Evolutionary conservation across 2,888 invertebrate genomes (phyloP), one percentile per base, ranked within the genome.

Genomic region (Monochamus alternatus): DNA sequence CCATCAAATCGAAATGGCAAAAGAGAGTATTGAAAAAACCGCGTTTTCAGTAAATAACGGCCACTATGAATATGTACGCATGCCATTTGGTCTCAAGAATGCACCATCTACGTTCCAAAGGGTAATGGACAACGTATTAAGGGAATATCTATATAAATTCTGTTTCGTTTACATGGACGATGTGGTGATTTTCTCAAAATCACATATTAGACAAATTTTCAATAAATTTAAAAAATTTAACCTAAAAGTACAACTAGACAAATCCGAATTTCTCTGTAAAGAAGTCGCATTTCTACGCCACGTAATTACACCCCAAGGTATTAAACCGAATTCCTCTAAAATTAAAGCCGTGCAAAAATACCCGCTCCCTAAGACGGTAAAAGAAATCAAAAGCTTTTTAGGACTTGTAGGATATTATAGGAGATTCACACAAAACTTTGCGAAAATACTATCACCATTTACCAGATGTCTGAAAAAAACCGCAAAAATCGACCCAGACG

Each of bases 21-120:
- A 74, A 0, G 9, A 78, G 75, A 74, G 73, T 10, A 80, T 81
- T 52, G 44, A 75, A 55, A 85, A 84, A 79, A 86, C 22, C 85
- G 82, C 83, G 1, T 85, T 86, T 69, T 76, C 75, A 5, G 80
- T 81, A 5, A 78, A 78, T 10, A 69, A 77, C 63, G 84, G 84
- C 1, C 78, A 83, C 31, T 85, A 68, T 52, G 82, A 85, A 68
- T 86, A 80, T 70, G 65, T 78, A 7, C 66, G 81, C 2, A 81
- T 86, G 81, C 81, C 81, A 1, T 83, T 85, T 75, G 85, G 86
- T 3, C 72, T 85, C 8, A 68, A 74, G 44, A 83, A 83, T 67
- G 80, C 81, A 0, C 84, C 85, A 0, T 74, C 78, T 1, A 85
- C 83, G 8, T 86, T 85, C 71, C 83, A 84, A 66, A 31, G 84